Conservation (phyloP, 2,797 vertebrate species). For the Lemur catta region DNA sequence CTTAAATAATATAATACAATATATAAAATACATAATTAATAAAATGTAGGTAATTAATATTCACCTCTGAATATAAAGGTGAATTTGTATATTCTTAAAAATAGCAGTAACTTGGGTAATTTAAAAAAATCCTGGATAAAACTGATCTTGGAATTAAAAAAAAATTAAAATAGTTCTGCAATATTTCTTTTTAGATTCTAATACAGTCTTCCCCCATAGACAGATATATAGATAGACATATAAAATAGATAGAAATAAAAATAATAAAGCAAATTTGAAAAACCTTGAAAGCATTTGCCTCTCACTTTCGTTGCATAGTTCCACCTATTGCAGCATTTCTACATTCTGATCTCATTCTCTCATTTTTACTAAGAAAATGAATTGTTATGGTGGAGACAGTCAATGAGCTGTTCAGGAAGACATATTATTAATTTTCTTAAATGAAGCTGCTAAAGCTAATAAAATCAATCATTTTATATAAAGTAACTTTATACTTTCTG, state of each 20-base stretch:
- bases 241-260: not conserved
- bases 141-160: not conserved
- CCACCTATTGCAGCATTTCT: not conserved
- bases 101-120: not conserved
- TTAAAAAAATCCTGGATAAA: not conserved
- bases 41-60: not conserved
- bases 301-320: not conserved
- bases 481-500: constrained; percentile 30
- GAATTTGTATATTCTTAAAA: not conserved
- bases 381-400: constrained; percentile 37
- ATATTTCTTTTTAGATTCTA: not conserved
- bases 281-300: not conserved
- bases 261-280: not conserved
- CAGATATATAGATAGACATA: not conserved
- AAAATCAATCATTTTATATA: constrained; percentile 59
- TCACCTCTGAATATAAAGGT: not conserved
- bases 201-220: no score
- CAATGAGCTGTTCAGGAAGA: constrained; percentile 62
- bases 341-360: constrained; percentile 17
- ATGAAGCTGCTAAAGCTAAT: constrained; percentile 59
- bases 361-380: constrained; percentile 51
- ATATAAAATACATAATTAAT: not conserved
- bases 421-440: constrained; percentile 67
- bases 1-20: not conserved
- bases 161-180: not conserved